Percentiles rank a stretch among this genome's conserved stretches.
These are phyloP conservation scores for Scaptodrosophila latifasciaeformis DNA, from an alignment of 2,888 invertebrate species.

Conservation along the genomic window DNA sequence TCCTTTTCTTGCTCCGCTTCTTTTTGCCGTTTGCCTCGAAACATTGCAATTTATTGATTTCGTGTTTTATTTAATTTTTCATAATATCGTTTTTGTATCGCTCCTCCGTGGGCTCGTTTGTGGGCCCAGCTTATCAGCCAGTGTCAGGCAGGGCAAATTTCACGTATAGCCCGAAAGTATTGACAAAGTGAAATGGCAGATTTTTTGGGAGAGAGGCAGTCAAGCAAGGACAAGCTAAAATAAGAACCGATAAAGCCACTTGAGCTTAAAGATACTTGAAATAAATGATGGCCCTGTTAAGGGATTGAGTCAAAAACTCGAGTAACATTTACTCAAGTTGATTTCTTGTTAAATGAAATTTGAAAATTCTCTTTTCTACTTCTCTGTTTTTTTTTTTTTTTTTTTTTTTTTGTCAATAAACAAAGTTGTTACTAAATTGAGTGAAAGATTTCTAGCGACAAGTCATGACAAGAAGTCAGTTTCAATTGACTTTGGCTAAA, in stretches of 20 bases:
- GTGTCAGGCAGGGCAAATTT: neutral
- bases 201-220: no score
- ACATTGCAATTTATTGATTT: conserved; percentile 61
- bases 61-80: conserved; percentile 49
- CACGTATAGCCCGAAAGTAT: no score
- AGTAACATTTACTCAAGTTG: conserved; percentile 22
- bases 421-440: no score
- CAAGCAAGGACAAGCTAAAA: no score
- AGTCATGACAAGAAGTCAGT: no score
- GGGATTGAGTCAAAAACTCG: conserved; percentile 24
- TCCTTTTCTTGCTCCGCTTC: conserved; percentile 4
- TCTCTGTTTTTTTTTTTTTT: conserved; percentile 4
- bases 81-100: no score
- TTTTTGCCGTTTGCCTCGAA: conserved; percentile 11
- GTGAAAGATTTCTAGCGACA: no score
- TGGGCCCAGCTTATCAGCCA: conserved; percentile 10
- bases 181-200: no score
- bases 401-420: conserved; percentile 23
- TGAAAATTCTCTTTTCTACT: conserved; percentile 2
- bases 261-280: conserved; percentile 15
- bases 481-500: no score
- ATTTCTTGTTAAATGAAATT: conserved; percentile 7
- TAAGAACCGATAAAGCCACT: neutral
- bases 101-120: conserved; percentile 33
- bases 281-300: conserved; percentile 42